phyloP scores from a whole-genome alignment of 2,888 invertebrate genomes.

The Homarus gammarus region DNA sequence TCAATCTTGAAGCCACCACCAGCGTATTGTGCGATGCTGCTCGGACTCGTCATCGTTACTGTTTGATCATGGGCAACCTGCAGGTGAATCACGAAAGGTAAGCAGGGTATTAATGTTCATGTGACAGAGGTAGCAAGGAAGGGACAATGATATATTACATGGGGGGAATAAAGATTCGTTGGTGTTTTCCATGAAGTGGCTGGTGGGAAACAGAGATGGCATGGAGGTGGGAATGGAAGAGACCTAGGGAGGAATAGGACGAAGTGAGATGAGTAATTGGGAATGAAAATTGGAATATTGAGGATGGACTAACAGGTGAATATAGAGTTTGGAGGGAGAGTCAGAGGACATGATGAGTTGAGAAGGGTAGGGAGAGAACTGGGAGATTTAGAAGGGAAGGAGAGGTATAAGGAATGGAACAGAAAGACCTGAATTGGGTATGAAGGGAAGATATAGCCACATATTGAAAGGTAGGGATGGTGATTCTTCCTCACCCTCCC shows the following conservation, averaged over 20 bases:
- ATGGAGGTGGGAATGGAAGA: background rate
- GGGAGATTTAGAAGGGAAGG: too few species aligned
- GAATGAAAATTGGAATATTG: too few species aligned
- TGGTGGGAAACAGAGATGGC: background rate
- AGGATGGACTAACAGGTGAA: too few species aligned
- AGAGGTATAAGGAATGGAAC: too few species aligned
- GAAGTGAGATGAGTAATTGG: too few species aligned
- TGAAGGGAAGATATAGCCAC: too few species aligned
- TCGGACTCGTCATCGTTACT: background rate
- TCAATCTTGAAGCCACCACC: constrained; percentile 13
- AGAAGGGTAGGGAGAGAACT: too few species aligned
- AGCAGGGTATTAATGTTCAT: background rate
- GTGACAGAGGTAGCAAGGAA: background rate
- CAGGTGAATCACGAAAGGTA: background rate
- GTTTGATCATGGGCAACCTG: background rate
- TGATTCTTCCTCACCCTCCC: too few species aligned
- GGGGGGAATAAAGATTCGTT: background rate
- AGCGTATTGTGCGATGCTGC: background rate
- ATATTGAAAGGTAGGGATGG: too few species aligned
- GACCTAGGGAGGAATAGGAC: too few species aligned
- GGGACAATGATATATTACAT: background rate
- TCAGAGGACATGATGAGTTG: background rate
- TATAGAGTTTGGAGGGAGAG: too few species aligned
- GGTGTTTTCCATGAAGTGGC: background rate
- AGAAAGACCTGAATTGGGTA: too few species aligned